phyloP scores from a whole-genome alignment of 1,140 invertebrate species.

The Wiebesia pumilae region DNA sequence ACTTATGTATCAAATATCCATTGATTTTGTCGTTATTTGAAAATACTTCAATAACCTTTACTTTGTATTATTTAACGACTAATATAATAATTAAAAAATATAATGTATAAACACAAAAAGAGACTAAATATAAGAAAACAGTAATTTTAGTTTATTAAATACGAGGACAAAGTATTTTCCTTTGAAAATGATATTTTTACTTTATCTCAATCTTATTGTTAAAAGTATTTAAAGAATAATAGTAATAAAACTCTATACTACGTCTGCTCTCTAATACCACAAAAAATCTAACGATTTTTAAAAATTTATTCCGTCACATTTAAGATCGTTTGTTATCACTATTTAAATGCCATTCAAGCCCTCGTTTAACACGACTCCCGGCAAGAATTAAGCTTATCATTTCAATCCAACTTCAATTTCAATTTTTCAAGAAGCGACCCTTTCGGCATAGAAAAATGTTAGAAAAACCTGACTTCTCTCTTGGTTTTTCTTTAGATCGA shows the following conservation, averaged over 20 bases:
- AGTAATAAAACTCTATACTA: no score
- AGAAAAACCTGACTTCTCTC: conserved; percentile 19
- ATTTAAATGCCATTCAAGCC: background rate
- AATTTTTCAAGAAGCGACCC: conserved; percentile 33
- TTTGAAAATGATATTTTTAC: background rate
- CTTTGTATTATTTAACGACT: background rate
- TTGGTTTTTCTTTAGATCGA: background rate
- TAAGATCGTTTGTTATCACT: background rate
- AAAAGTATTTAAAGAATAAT: no score
- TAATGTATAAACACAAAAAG: no score
- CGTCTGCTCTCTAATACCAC: no score
- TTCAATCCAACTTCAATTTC: conserved; percentile 17
- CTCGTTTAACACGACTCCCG: background rate
- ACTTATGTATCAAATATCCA: background rate
- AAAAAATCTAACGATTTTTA: no score
- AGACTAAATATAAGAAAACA: no score
- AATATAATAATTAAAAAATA: background rate
- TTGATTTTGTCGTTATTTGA: background rate
- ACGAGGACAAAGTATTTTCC: background rate
- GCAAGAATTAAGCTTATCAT: background rate
- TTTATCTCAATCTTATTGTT: background rate
- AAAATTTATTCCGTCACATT: no score
- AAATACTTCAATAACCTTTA: conserved; percentile 27
- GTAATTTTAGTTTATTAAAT: no score
- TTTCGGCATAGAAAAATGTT: conserved; percentile 29